phyloP scores from a whole-genome alignment of 2,888 invertebrate species.

The Eupelmus urozonus region DNA sequence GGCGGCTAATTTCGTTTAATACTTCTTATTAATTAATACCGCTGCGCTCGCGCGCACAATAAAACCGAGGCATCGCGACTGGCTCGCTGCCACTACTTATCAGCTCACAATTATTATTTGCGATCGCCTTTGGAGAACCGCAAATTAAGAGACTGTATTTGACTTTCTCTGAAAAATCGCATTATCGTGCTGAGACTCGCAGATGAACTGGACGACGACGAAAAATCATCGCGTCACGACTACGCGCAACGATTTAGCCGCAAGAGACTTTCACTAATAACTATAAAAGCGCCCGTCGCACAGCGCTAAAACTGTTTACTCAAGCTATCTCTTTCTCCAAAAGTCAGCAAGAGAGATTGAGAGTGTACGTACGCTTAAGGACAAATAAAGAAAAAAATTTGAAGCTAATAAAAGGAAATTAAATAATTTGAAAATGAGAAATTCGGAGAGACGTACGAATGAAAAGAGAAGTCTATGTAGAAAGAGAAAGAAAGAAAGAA shows the following conservation, averaged over 20 bases:
- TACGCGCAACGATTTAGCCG: not conserved
- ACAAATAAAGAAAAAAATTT: not conserved
- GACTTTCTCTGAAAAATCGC: not conserved
- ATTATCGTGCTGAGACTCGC: not conserved
- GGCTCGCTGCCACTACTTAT: too few relatives aligned
- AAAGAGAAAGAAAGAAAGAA: not conserved
- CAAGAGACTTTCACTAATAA: slow-evolving; percentile 45
- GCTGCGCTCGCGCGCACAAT: not conserved
- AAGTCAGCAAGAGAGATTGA: not conserved
- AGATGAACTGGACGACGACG: not conserved
- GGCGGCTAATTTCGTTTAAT: not conserved
- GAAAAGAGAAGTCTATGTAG: not conserved
- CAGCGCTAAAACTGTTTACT: not conserved
- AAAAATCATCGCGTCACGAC: not conserved
- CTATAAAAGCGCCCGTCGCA: not conserved
- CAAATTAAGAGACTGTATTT: not conserved
- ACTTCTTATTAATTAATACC: not conserved
- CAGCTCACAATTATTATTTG: too few relatives aligned
- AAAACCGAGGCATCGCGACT: not conserved
- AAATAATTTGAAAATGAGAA: too few relatives aligned
- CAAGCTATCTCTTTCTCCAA: slow-evolving; percentile 5
- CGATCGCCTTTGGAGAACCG: not conserved
- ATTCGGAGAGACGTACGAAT: too few relatives aligned
- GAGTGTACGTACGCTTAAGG: not conserved
- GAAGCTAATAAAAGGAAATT: too few relatives aligned